These are phyloP conservation scores for Erpetoichthys calabaricus DNA, from an alignment of 2,797 vertebrate species.

Conservation along the genomic window DNA sequence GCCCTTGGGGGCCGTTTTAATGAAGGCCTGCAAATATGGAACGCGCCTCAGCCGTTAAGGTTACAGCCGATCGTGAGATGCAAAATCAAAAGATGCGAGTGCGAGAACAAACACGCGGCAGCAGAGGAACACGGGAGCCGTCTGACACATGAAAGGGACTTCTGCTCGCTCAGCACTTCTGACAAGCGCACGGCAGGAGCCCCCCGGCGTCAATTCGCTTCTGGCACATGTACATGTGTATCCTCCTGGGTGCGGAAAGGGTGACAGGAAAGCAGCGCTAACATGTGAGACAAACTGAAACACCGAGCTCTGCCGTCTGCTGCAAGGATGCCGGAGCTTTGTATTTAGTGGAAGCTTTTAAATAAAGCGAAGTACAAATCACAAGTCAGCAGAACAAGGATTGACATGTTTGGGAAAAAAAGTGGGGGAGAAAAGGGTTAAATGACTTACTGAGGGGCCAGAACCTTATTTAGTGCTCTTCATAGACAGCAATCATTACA, in stretches of 20 bases:
- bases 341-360: too few species aligned
- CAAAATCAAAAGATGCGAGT: conserved; percentile 19
- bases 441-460: too few species aligned
- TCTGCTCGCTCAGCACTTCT: conserved; percentile 8
- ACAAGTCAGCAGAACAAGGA: too few species aligned
- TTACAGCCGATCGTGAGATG: conserved; percentile 50
- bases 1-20: conserved; percentile 51
- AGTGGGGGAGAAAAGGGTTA: too few species aligned
- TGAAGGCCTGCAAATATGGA: conserved; percentile 49
- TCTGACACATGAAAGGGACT: conserved; percentile 34
- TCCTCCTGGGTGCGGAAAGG: conserved; percentile 39
- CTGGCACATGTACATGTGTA: conserved; percentile 15
- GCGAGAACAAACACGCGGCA: conserved; percentile 46
- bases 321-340: too few species aligned
- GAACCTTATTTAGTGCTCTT: too few species aligned
- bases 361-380: too few species aligned
- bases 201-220: conserved; percentile 7
- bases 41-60: conserved; percentile 47
- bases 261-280: conserved; percentile 35
- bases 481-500: too few species aligned
- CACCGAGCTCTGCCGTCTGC: too few species aligned
- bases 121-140: conserved; percentile 27
- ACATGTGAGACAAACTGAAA: too few species aligned
- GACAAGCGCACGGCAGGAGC: conserved; percentile 1
- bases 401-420: too few species aligned